Conservation (phyloP, 2,888 invertebrate genomes). For the Taphrorychus bicolor region DNA sequence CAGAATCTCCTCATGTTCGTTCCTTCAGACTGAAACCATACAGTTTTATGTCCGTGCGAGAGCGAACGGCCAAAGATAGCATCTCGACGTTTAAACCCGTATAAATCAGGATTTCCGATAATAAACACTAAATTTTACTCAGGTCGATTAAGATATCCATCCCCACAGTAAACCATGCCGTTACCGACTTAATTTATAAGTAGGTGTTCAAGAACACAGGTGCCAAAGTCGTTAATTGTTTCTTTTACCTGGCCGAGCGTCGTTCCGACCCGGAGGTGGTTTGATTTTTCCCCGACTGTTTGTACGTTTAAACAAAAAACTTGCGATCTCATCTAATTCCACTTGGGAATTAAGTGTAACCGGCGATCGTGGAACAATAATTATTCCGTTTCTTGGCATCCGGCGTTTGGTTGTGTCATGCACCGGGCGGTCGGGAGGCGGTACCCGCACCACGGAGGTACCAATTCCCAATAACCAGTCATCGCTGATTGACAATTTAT, state of each 20-base stretch:
- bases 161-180: slow-evolving; percentile 27
- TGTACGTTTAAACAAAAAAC: not conserved
- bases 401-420: slow-evolving; percentile 12
- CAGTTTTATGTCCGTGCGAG: slow-evolving; percentile 14
- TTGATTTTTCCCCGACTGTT: no score
- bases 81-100: slow-evolving; percentile 34
- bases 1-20: not conserved
- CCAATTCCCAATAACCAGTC: slow-evolving; percentile 37
- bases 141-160: slow-evolving; percentile 34
- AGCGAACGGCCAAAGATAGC: slow-evolving; percentile 27
- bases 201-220: slow-evolving; percentile 31
- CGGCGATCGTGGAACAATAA: slow-evolving; percentile 5
- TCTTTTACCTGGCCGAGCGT: slow-evolving; percentile 21
- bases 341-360: not conserved
- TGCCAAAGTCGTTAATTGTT: slow-evolving; percentile 30
- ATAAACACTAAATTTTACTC: slow-evolving; percentile 40
- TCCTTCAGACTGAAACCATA: slow-evolving; percentile 5
- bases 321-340: slow-evolving; percentile 23
- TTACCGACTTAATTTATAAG: slow-evolving; percentile 35
- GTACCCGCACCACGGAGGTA: slow-evolving; percentile 18
- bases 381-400: slow-evolving; percentile 31
- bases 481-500: slow-evolving; percentile 33
- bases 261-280: not conserved
- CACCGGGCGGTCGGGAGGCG: slow-evolving; percentile 41
- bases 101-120: slow-evolving; percentile 44